These are phyloP conservation scores for Ia io DNA, from an alignment of 2,113 vertebrate species.

Conservation along the genomic window DNA sequence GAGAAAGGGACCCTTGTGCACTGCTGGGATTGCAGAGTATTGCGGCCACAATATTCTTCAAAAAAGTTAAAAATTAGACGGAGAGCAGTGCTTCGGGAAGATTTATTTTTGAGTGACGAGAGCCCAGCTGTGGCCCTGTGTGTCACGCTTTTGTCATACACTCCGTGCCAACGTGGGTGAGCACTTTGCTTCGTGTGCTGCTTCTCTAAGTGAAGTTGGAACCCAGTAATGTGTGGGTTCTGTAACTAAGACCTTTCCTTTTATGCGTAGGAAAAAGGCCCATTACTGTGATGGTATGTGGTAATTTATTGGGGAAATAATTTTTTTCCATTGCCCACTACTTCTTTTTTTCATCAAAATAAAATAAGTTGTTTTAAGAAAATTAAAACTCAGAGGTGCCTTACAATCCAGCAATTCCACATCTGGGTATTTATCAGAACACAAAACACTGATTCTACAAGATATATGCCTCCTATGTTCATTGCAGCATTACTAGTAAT, in stretches of 20 bases:
- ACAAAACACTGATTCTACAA: background rate
- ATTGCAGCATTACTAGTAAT: background rate
- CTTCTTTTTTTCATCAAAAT: conserved; percentile 57
- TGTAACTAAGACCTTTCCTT: conserved; percentile 15
- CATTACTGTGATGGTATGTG: background rate
- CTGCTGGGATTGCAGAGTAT: background rate
- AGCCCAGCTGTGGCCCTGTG: background rate
- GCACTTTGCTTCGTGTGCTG: background rate
- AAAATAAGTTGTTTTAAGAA: conserved; percentile 42
- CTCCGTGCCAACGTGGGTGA: background rate
- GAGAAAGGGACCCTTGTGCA: background rate
- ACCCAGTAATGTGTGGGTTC: background rate
- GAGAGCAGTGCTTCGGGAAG: background rate
- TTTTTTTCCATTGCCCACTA: background rate
- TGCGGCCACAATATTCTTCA: background rate
- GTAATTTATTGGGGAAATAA: background rate
- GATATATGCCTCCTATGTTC: background rate
- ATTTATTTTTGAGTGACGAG: background rate
- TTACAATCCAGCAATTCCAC: background rate
- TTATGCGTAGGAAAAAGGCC: background rate
- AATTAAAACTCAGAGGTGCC: background rate
- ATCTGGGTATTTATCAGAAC: background rate
- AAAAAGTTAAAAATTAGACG: too few species aligned
- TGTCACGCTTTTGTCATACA: background rate
- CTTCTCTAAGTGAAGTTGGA: background rate